A percentile compares a stretch with the other conserved stretches of the same genome.
These are phyloP conservation scores for Bombyx huttoni DNA, from an alignment of 2,888 invertebrate species.

Conservation along the genomic window DNA sequence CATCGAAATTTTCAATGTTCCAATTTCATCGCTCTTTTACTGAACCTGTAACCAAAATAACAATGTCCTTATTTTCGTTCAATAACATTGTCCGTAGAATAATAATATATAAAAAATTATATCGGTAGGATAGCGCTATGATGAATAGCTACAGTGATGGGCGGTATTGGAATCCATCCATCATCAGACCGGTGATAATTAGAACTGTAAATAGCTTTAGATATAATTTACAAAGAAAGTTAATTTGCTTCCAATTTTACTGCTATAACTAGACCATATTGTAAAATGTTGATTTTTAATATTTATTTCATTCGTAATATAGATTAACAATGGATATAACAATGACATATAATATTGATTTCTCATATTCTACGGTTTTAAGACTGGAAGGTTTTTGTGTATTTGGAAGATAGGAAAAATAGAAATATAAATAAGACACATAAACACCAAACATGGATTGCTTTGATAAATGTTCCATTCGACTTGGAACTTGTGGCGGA, in stretches of 20 bases:
- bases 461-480: no score
- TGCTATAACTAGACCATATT: no score
- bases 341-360: no score
- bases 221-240: slow-evolving; percentile 35
- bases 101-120: slow-evolving; percentile 19
- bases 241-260: slow-evolving; percentile 8
- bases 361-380: no score
- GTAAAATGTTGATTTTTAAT: no score
- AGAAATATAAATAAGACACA: no score
- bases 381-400: no score
- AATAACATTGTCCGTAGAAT: slow-evolving; percentile 7
- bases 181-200: slow-evolving; percentile 47
- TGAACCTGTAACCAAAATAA: neutral
- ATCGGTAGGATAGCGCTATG: slow-evolving; percentile 24
- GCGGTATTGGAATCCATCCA: slow-evolving; percentile 29
- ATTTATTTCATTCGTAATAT: no score
- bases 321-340: no score
- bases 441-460: no score
- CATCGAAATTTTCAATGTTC: neutral
- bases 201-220: slow-evolving; percentile 49
- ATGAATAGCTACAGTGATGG: slow-evolving; percentile 26
- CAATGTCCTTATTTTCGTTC: neutral
- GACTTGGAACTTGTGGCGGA: no score
- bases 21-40: neutral
- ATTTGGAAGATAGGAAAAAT: no score